These are phyloP conservation scores for Pegoplata infirma DNA, from an alignment of 2,888 invertebrate genomes.

Conservation along the genomic window DNA sequence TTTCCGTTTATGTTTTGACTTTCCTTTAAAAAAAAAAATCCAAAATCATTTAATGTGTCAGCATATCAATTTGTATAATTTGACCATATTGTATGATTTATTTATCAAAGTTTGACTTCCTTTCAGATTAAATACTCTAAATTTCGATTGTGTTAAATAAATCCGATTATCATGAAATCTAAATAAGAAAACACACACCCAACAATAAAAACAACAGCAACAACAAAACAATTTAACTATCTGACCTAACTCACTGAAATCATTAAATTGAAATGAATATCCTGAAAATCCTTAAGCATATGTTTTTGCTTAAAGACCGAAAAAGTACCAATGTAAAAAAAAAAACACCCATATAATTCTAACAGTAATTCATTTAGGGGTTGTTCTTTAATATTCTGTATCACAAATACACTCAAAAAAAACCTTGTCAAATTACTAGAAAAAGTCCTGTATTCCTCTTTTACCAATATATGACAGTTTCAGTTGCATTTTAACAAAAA, in stretches of 20 bases:
- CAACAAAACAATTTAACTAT: conserved; percentile 17
- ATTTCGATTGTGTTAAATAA: conserved; percentile 51
- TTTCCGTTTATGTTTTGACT: too few relatives aligned
- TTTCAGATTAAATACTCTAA: conserved; percentile 41
- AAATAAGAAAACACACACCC: conserved; percentile 37
- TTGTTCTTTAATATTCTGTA: conserved; percentile 11
- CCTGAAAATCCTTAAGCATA: conserved; percentile 59
- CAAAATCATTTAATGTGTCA: too few relatives aligned
- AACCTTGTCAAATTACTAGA: too few relatives aligned
- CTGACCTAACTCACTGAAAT: conserved; percentile 45
- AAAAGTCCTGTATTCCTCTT: too few relatives aligned
- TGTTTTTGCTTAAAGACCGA: conserved; percentile 49
- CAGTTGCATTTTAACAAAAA: too few relatives aligned
- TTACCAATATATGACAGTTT: too few relatives aligned
- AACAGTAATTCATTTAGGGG: conserved; percentile 44
- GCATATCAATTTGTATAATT: conserved; percentile 61
- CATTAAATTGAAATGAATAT: conserved; percentile 39
- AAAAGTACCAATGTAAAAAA: too few relatives aligned
- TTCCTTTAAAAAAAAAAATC: too few relatives aligned
- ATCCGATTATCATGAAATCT: conserved; percentile 59
- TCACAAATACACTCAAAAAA: too few relatives aligned
- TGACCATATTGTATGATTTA: conserved; percentile 70
- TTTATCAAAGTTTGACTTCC: too few relatives aligned
- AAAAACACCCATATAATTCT: conserved; percentile 11
- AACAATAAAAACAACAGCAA: too few relatives aligned